Evolutionary conservation across 2,797 vertebrate genomes (phyloP), one percentile per base, ranked within the genome.

Genomic region (Mormyrops boulengeri): DNA sequence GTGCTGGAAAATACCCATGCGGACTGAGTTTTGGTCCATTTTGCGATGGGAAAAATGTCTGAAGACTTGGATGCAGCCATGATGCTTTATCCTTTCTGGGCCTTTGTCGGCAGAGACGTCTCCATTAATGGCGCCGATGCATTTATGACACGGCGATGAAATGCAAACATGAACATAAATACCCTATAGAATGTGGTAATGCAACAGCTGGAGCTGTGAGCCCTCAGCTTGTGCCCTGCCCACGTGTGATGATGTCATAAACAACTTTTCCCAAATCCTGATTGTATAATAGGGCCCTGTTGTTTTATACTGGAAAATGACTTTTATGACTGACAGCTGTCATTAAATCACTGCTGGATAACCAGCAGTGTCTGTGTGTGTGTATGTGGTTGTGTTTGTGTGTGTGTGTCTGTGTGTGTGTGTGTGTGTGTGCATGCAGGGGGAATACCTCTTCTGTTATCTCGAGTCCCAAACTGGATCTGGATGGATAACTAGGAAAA

Each of bases 101-200:
- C 47, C 30, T 85, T 88, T 86, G 57, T 41, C 52, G 57, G 26
- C 60, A 69, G 62, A 77, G 41, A 84, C 38, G 30, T 90, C 90
- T 86, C 60, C 30, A 87, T 89, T 87, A 86, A 90, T 82, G 89
- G 66, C 34, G 9, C 62, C 80, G 57, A 66, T 12, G 49, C 53
- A 44, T 90, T 89, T 89, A 91, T 88, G 77, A 87, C 47, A 38
- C 80, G 47, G 55, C 17, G 60, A n/a, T 92, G 88, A 88, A 91
- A 92, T 90, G 89, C 88, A 91, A 90, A 89, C 66, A 11, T 91
- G 77, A 90, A 85, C 52, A 38, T 89, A 87, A 89, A 87, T 66
- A 49, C 47, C 73, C 62, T 66, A 89, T 62, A 88, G 14, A 89
- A 86, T 38, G 77, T 87, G 87, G 26, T 86, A 53, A 88, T 91